These are phyloP conservation scores for Agonum fuliginosum DNA, from an alignment of 2,888 invertebrate genomes.

Conservation along the genomic window DNA sequence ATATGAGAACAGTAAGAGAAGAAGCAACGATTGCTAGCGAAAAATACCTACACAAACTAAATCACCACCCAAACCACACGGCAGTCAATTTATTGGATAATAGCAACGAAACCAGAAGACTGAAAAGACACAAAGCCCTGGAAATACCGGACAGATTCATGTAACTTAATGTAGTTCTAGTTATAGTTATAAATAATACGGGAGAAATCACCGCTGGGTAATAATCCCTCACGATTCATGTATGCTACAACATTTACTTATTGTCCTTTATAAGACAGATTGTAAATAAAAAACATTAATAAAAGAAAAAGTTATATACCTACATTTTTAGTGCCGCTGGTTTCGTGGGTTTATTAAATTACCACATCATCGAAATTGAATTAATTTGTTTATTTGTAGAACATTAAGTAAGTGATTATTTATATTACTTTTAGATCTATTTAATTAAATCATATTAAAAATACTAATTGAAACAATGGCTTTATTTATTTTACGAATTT, in stretches of 20 bases:
- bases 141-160: slow-evolving; percentile 22
- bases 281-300: neutral
- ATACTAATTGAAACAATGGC: no score
- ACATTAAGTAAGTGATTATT: no score
- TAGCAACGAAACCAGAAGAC: neutral
- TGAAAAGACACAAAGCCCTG: slow-evolving; percentile 10
- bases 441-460: no score
- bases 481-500: no score
- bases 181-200: neutral
- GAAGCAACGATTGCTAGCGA: neutral
- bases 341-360: no score
- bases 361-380: no score
- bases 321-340: no score
- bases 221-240: neutral
- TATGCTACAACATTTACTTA: neutral
- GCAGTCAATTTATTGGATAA: slow-evolving; percentile 28
- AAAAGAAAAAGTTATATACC: neutral
- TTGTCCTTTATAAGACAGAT: neutral
- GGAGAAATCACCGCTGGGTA: neutral
- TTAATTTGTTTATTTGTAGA: no score
- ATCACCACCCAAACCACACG: slow-evolving; percentile 7
- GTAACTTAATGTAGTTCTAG: neutral
- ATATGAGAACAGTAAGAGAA: slow-evolving; percentile 16
- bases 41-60: slow-evolving; percentile 6
- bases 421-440: no score